phyloP scores from a whole-genome alignment of 1,140 invertebrate species.

The Drosophila saltans region DNA sequence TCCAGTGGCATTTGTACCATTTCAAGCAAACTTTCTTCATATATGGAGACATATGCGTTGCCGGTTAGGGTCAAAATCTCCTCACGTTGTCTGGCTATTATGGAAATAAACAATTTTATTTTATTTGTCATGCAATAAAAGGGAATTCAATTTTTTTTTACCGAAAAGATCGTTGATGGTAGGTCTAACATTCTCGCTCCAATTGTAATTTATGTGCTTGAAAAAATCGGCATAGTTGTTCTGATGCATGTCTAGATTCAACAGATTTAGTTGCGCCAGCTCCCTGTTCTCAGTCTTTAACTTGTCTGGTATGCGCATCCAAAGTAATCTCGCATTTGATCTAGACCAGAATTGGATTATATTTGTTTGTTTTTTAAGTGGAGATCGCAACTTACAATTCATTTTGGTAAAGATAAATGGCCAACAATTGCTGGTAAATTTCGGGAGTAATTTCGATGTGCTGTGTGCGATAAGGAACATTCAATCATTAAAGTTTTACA shows the following conservation, averaged over 20 bases:
- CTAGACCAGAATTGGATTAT: constrained; percentile 21
- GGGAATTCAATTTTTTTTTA: constrained; percentile 12
- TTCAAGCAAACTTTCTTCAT: constrained; percentile 60
- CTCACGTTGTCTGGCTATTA: constrained; percentile 54
- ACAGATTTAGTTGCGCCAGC: constrained; percentile 52
- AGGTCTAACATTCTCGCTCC: constrained; percentile 56
- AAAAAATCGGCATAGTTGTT: constrained; percentile 70
- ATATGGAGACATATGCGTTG: constrained; percentile 68
- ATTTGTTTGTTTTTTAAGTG: background rate
- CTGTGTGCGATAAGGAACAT: constrained; percentile 21
- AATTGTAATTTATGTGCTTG: constrained; percentile 62
- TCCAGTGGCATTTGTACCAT: constrained; percentile 56
- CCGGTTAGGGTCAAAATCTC: constrained; percentile 58
- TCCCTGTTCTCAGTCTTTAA: constrained; percentile 62
- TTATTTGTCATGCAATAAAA: background rate
- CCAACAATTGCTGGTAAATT: constrained; percentile 59
- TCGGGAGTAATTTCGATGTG: constrained; percentile 49
- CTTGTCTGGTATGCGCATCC: constrained; percentile 65
- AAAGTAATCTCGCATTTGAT: constrained; percentile 60
- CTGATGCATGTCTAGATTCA: constrained; percentile 62
- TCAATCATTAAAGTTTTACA: background rate
- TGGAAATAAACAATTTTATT: background rate
- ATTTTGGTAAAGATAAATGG: constrained; percentile 71
- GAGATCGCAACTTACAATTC: constrained; percentile 45
- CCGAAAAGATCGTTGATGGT: constrained; percentile 57